Base-by-base conservation (phyloP, 2,888 invertebrate genomes). In the Dynastes hyllus region DNA sequence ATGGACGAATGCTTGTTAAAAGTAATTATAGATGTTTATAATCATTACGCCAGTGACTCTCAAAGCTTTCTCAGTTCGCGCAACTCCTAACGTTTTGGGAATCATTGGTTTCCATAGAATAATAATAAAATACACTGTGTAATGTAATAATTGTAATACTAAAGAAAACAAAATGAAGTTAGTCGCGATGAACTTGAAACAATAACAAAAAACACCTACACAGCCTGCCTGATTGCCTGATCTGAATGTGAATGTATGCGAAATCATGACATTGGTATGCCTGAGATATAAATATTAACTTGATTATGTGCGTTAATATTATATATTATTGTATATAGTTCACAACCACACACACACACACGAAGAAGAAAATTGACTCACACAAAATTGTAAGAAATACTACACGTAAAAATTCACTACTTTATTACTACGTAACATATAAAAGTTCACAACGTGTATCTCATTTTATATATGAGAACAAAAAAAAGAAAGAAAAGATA, bases 271-370 rank as follows among this genome's bases (percentile, higher is more conserved):
- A 58, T 58, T n/a, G 8, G 29, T 63, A 63, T 29, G 63, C 63
- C 29, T 63, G 63, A 29, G 63, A 50, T 40, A 22, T 67, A 45
- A 40, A 67, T 69, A 69, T 51, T 69, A 51, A 51, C 27, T 9
- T 51, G 51, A 58, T 58, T 69, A 69, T 66, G 66, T 66, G 13
- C 32, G 29, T 63, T 32, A 32, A 63, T 32, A 32, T 63, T 63
- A 63, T 13, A 32, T 63, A 63, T 69, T 51, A 27, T 69, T 69
- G 69, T 69, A 69, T 69, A 69, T 69, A 69, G 51, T 69, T 69
- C 69, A 69, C 63, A 63, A 51, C 50, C 51, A 69, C 63, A 61
- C 22, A 22, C 55, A 55, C 55, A 55, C 22, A 55, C n/a, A 55
- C 22, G 22, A 55, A 29, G 11, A 29, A 63, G 8, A 29, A 29